Conservation (phyloP, 2,113 vertebrate genomes). For the Bucco capensis region DNA sequence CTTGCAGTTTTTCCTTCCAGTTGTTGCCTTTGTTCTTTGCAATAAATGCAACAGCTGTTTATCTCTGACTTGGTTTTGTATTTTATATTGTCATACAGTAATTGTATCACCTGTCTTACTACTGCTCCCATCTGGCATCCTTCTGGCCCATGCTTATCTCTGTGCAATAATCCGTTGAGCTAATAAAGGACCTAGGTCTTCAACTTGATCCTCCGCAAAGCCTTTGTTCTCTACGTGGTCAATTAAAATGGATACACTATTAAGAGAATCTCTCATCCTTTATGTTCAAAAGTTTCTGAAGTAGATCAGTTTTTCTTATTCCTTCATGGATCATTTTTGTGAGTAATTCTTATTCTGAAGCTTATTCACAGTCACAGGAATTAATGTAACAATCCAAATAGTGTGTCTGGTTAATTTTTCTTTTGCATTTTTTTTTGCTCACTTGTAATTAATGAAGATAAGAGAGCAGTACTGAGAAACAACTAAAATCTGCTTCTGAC, state of each 20-base stretch:
- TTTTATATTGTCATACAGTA: not conserved
- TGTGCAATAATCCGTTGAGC: not conserved
- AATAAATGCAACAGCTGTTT: not conserved
- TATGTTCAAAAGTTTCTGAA: not conserved
- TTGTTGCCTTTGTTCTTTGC: not conserved
- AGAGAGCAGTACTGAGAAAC: not conserved
- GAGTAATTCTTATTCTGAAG: not conserved
- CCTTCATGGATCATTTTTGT: not conserved
- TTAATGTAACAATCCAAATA: not conserved
- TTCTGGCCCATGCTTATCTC: not conserved
- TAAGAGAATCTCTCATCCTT: not conserved
- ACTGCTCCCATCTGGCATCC: not conserved
- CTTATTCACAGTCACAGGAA: not conserved
- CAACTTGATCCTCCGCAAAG: not conserved
- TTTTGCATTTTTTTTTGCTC: not conserved
- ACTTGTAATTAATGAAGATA: not conserved
- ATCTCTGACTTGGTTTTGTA: not conserved
- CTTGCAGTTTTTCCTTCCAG: not conserved
- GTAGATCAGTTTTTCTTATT: not conserved
- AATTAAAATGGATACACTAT: not conserved
- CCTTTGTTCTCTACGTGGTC: not conserved
- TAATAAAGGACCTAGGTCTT: not conserved
- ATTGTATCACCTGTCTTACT: not conserved
- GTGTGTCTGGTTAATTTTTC: not conserved
- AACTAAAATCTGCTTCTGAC: not conserved